These are phyloP conservation scores for Chalcis sispes DNA, from an alignment of 2,888 invertebrate species.

Conservation along the genomic window DNA sequence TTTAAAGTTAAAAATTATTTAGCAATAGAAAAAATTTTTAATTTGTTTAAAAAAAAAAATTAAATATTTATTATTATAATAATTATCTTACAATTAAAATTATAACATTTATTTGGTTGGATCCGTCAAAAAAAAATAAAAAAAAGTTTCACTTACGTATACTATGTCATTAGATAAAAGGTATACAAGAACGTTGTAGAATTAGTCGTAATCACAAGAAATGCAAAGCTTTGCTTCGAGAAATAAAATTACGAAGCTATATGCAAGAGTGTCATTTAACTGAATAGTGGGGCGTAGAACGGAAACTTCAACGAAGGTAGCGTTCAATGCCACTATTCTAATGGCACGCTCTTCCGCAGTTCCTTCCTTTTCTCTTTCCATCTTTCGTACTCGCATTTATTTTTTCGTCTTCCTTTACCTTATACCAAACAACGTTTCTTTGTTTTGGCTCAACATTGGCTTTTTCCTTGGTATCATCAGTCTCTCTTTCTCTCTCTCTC, in stretches of 20 bases:
- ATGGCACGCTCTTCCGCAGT: conserved; percentile 34
- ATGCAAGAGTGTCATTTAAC: conserved; percentile 38
- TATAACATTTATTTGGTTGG: too few relatives aligned
- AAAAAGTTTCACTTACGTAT: too few relatives aligned
- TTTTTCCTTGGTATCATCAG: conserved; percentile 36
- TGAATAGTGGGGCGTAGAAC: conserved; percentile 14
- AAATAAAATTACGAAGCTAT: conserved; percentile 39
- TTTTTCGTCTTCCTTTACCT: not conserved
- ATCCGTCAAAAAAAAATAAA: too few relatives aligned
- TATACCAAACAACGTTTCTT: conserved; percentile 45
- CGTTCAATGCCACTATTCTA: too few relatives aligned
- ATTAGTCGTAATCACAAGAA: conserved; percentile 25
- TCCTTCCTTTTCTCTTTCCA: not conserved
- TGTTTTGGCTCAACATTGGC: conserved; percentile 48
- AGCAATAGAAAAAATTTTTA: too few relatives aligned
- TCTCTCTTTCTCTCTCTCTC: conserved; percentile 1
- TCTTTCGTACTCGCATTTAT: not conserved
- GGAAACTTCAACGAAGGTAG: conserved; percentile 26
- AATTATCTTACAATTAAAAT: too few relatives aligned
- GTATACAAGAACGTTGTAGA: too few relatives aligned
- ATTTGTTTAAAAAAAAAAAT: too few relatives aligned
- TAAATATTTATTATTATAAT: too few relatives aligned
- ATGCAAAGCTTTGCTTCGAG: conserved; percentile 15
- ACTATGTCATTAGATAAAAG: too few relatives aligned
- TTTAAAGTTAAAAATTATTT: too few relatives aligned